Evolutionary conservation across 2,113 vertebrate species (phyloP), one percentile per base, ranked within the genome.

Genomic region (Maccullochella peelii): DNA sequence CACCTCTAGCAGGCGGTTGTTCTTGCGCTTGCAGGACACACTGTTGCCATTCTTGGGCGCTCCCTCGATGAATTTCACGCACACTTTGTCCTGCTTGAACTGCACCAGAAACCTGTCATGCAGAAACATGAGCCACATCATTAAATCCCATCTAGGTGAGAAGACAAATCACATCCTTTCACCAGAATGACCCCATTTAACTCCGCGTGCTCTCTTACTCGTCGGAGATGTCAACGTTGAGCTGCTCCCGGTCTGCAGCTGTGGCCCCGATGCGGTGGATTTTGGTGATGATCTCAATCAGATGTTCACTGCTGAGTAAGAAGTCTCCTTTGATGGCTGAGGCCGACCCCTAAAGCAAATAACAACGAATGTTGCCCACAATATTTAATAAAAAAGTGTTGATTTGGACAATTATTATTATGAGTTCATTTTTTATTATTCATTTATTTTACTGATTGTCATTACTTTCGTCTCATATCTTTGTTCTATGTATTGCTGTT

Each of bases 211-310:
- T 40, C 96, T 23, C 98, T 68, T 97, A 99, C 98, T 99, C 98
- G 86, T 99, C 98, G 1, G 97, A 97, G 94, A 99, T 99, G 94
- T 99, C 97, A 0, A 99, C 92, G 88, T 93, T 95, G 90, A 99
- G 96, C 85, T 96, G 97, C 90, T 97, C 97, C 65, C 95, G 94
- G 79, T 95, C 92, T 61, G 96, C 96, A 61, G 96, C 94, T 82
- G 96, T 96, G 88, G 97, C 94, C 2, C 96, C 96, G 0, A 95
- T 96, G 82, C 97, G 96, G 83, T 99, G 97, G 1, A 99, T 96
- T 91, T 99, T 99, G 91, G 98, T 99, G 94, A 98, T 97, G 92
- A 98, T 98, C 92, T 99, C 98, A 77, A 99, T 99, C 79, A 99
- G 95, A 82, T 97, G 98, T 61, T 99, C 97, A 0, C 98, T 99